Evolutionary conservation across 1,140 invertebrate species (phyloP).

Genomic region (Lepidurus packardi): DNA sequence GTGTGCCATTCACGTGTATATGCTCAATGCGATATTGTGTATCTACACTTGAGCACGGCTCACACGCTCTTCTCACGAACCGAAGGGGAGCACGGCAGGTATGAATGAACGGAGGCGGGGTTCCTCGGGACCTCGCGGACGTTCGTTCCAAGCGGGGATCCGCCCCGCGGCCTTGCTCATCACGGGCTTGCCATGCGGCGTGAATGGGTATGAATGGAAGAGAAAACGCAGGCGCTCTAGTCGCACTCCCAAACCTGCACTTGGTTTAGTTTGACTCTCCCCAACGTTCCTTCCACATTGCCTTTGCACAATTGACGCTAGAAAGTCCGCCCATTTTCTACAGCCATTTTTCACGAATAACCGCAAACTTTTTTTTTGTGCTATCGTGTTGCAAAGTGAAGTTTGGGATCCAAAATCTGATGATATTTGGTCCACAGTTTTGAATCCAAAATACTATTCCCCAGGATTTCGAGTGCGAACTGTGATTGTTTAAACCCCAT

Average conservation of each 20-base stretch:
- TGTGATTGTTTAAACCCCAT: no score
- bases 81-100: background rate
- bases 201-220: constrained; percentile 21
- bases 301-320: background rate
- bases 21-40: background rate
- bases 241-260: background rate
- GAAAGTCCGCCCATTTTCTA: constrained; percentile 8
- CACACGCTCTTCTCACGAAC: constrained; percentile 6
- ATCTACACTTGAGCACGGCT: background rate
- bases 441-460: no score
- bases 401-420: no score
- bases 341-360: background rate
- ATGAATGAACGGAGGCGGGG: constrained; percentile 18
- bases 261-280: background rate
- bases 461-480: no score
- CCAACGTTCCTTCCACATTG: background rate
- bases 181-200: background rate
- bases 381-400: no score
- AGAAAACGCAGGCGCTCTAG: constrained; percentile 12
- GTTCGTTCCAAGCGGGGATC: background rate
- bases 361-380: no score
- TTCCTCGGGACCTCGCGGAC: background rate
- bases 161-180: constrained; percentile 16
- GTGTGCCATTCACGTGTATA: background rate
- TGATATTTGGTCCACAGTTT: no score